A percentile compares a stretch with the other conserved stretches of the same genome.
phyloP scores from a whole-genome alignment of 2,888 invertebrate species.

The Aleiodes leptofemur region DNA sequence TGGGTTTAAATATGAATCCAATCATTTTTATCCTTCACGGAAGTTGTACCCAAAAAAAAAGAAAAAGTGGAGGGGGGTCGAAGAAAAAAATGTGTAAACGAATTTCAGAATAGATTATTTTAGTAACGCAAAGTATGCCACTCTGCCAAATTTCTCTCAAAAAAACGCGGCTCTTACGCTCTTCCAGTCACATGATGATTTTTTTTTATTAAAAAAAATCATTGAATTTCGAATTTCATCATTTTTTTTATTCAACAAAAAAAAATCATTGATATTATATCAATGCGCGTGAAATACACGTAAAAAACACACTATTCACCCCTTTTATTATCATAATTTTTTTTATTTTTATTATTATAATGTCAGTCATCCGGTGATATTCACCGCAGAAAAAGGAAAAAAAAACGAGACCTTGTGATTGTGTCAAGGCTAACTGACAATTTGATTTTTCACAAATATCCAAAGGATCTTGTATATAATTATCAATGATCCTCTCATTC shows the following conservation, averaged over 20 bases:
- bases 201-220: not conserved
- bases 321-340: not conserved
- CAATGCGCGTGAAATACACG: too few relatives aligned
- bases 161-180: conserved; percentile 1
- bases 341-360: conserved; percentile 27
- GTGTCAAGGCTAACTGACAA: conserved; percentile 53
- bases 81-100: not conserved
- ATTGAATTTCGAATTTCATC: too few relatives aligned
- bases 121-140: not conserved
- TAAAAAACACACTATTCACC: not conserved
- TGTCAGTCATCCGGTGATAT: conserved; percentile 51
- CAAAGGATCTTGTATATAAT: conserved; percentile 1
- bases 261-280: conserved; percentile 21
- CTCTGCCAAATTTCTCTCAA: not conserved
- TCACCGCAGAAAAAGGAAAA: conserved; percentile 42
- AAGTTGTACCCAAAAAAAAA: not conserved
- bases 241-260: too few relatives aligned
- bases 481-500: conserved; percentile 7
- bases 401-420: conserved; percentile 53
- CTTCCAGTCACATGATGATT: conserved; percentile 5
- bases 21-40: conserved; percentile 9
- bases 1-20: not conserved
- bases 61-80: not conserved
- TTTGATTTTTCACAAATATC: not conserved
- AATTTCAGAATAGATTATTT: conserved; percentile 7